These are phyloP conservation scores for Urocynchramus pylzowi DNA, from an alignment of 2,113 vertebrate species.

Conservation along the genomic window DNA sequence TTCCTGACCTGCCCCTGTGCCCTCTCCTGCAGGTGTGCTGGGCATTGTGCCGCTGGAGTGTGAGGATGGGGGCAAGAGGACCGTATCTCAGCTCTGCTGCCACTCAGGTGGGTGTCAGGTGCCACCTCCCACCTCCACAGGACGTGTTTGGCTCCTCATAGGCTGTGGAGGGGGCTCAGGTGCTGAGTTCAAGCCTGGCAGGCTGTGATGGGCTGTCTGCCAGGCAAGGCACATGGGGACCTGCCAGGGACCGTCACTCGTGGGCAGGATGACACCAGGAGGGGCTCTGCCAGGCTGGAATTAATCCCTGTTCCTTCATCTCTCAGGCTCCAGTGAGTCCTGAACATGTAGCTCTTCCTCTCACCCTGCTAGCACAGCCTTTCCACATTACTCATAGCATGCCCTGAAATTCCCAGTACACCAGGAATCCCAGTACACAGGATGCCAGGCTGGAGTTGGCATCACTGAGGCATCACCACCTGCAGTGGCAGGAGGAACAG, in stretches of 20 bases:
- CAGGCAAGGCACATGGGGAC: not conserved
- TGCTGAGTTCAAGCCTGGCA: not conserved
- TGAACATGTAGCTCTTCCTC: not conserved
- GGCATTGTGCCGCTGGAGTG: conserved; percentile 80
- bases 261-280: not conserved
- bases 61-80: conserved; percentile 75
- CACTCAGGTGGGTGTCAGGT: conserved; percentile 79
- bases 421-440: too few species aligned
- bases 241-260: not conserved
- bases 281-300: not conserved
- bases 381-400: not conserved
- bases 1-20: not conserved
- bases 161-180: not conserved
- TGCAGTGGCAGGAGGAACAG: not conserved
- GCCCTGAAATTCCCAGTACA: not conserved
- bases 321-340: not conserved
- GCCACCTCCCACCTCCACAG: not conserved
- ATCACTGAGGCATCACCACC: fast-evolving
- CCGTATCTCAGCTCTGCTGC: conserved; percentile 80
- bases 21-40: conserved; percentile 76
- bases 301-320: not conserved
- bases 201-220: not conserved
- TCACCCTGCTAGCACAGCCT: not conserved
- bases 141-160: fast-evolving
- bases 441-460: not conserved